phyloP scores from a whole-genome alignment of 2,888 invertebrate genomes.

The Achlya flavicornis region DNA sequence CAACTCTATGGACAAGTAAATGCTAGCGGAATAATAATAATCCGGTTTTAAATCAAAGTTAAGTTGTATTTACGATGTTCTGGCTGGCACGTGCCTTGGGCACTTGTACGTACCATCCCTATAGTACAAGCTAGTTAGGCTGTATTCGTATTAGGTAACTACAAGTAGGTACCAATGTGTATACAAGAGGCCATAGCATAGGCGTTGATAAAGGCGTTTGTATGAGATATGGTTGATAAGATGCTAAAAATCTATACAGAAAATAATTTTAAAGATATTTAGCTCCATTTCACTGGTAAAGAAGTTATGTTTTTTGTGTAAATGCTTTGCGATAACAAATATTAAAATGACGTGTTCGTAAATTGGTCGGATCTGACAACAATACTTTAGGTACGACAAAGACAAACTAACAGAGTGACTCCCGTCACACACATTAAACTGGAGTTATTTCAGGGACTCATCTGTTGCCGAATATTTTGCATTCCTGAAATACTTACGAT shows the following conservation, averaged over 20 bases:
- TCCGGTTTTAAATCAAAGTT: slow-evolving; percentile 52
- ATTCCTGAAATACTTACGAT: slow-evolving; percentile 35
- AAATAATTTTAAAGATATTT: too few species aligned
- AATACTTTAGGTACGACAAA: not conserved
- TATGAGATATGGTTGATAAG: too few species aligned
- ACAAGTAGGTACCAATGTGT: not conserved
- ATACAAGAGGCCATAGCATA: not conserved
- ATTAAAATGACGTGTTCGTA: too few species aligned
- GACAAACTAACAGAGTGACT: not conserved
- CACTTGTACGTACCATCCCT: slow-evolving; percentile 13
- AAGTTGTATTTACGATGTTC: slow-evolving; percentile 53
- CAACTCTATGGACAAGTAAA: slow-evolving; percentile 26
- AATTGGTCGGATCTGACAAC: too few species aligned
- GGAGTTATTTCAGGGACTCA: slow-evolving; percentile 34
- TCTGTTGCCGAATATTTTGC: slow-evolving; percentile 42
- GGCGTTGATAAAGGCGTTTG: too few species aligned
- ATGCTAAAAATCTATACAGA: too few species aligned
- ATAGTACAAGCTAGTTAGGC: slow-evolving; percentile 1
- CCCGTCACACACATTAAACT: slow-evolving; percentile 18
- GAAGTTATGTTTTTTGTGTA: too few species aligned
- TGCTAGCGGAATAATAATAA: slow-evolving; percentile 38
- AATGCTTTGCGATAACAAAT: too few species aligned
- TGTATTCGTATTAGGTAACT: not conserved
- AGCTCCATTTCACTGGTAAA: too few species aligned
- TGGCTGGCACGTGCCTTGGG: slow-evolving; percentile 26